phyloP scores from a whole-genome alignment of 1,140 invertebrate species.

The Latrodectus geometricus region DNA sequence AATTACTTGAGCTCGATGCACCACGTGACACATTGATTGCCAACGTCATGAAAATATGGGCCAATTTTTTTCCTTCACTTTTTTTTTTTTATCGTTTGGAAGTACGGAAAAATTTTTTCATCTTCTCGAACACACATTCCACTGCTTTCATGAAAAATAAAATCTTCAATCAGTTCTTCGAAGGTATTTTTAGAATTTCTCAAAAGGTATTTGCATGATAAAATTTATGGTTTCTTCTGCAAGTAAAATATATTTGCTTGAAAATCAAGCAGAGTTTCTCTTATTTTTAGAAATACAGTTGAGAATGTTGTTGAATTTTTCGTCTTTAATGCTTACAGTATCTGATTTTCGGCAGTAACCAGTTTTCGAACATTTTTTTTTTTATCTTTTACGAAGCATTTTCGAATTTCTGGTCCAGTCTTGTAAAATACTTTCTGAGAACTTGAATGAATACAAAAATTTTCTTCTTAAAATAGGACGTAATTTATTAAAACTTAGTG shows the following conservation, averaged over 20 bases:
- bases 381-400: not conserved
- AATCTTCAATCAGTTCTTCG: not conserved
- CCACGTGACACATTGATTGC: conserved; percentile 58
- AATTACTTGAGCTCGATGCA: conserved; percentile 24
- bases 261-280: not conserved
- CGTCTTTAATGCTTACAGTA: not conserved
- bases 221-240: not conserved
- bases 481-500: not conserved
- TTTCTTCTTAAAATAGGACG: not conserved
- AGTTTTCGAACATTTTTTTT: not conserved
- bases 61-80: conserved; percentile 9
- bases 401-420: not conserved
- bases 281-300: not conserved
- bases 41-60: conserved; percentile 56
- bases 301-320: not conserved
- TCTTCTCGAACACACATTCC: not conserved
- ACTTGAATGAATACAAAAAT: not conserved
- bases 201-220: not conserved
- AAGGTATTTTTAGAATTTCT: conserved; percentile 28
- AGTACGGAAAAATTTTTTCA: not conserved
- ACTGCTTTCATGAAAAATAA: not conserved
- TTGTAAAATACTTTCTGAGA: not conserved
- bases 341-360: not conserved
- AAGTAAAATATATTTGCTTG: not conserved
- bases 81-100: not conserved